These are phyloP conservation scores for Microplitis manilae DNA, from an alignment of 2,888 invertebrate species.

Conservation along the genomic window DNA sequence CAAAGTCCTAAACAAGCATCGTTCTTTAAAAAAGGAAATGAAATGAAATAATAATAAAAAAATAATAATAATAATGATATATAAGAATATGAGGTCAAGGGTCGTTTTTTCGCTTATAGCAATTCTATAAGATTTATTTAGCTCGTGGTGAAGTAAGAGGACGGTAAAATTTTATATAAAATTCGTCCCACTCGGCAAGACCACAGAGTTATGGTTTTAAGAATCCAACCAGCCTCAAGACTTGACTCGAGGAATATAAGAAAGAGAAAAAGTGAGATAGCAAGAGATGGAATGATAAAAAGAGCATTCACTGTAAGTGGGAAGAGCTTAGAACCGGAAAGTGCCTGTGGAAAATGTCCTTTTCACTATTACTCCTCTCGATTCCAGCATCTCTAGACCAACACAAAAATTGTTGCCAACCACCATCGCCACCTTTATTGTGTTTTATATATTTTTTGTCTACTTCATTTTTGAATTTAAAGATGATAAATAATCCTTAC, in stretches of 20 bases:
- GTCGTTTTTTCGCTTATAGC: conserved; percentile 21
- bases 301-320: conserved; percentile 21
- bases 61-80: not conserved
- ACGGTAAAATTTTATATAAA: conserved; percentile 30
- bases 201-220: conserved; percentile 25
- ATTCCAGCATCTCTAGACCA: conserved; percentile 10
- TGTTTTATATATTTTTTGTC: conserved; percentile 6
- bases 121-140: conserved; percentile 33
- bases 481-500: too few species aligned
- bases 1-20: conserved; percentile 26
- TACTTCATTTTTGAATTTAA: too few species aligned
- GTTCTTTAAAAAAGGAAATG: conserved; percentile 13
- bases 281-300: not conserved
- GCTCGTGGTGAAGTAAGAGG: conserved; percentile 16
- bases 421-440: not conserved
- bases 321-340: conserved; percentile 26
- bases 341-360: conserved; percentile 34
- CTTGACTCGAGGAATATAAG: conserved; percentile 12
- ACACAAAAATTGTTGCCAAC: conserved; percentile 27
- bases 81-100: conserved; percentile 25
- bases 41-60: not conserved
- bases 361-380: conserved; percentile 23
- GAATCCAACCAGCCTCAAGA: not conserved
- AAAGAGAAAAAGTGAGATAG: conserved; percentile 3
- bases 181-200: conserved; percentile 27